Base-by-base conservation (phyloP, 2,888 invertebrate genomes). In the Trisateles emortualis region DNA sequence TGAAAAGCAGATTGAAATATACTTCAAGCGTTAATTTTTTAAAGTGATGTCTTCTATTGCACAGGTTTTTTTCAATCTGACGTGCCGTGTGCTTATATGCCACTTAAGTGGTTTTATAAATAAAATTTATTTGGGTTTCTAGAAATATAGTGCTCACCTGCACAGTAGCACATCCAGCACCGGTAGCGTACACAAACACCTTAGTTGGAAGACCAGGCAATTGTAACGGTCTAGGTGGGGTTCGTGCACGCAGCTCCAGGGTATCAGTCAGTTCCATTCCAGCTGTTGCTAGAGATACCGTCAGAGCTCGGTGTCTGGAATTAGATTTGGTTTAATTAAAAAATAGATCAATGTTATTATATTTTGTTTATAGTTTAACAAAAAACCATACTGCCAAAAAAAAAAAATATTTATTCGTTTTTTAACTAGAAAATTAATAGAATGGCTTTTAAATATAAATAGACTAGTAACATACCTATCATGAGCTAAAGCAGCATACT, bases 191-290 rank as follows among this genome's bases (percentile, higher is more conserved):
- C 0, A 95, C 94, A 61, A 95, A 95, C n/a, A 95, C 95, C 81
- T 95, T 95, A 0, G 95, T 95, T 0, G 95, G 95, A 24, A 95
- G 79, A 4, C 95, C 95, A 0, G 95, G 95, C 3, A 95, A 79
- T 61, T 94, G 94, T 9, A 95, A 79, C 0, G 91, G 87, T 35
- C 94, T 88, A 0, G 94, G 88, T 0, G 92, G 87, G 11, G 92
- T 91, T 14, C 89, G 87, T 0, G 94, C 93, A 36, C 93, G 88
- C 0, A 95, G 83, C 59, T 95, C 95, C 24, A 95, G 61, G 0
- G 95, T 95, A 64, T 95, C 95, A 0, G 95, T 95, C n/a, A 95
- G 79, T 67, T 95, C 95, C 95, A 95, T 95, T 1, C 95, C 95
- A 0, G 95, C 95, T 11, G 95, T 95, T 0, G 95, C 95, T n/a